Percentiles rank a stretch among this genome's conserved stretches.
Evolutionary conservation across 2,888 invertebrate species (phyloP).

Genomic region (Macrophya alboannulata): DNA sequence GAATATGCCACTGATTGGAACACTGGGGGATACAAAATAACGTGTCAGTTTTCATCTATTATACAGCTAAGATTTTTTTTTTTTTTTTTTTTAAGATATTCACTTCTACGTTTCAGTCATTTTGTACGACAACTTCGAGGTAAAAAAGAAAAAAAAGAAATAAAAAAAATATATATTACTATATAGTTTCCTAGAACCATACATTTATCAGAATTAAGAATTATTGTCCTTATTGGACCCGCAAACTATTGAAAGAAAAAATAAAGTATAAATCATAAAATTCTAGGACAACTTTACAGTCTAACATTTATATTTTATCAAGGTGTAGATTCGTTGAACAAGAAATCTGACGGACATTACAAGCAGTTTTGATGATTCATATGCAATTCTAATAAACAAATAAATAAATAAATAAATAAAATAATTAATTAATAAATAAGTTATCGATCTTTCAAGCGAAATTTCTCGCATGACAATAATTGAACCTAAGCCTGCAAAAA

Average conservation of each 20-base stretch:
- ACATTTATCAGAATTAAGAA: neutral
- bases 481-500: constrained; percentile 1
- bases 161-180: neutral
- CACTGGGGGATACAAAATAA: constrained; percentile 86
- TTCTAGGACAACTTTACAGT: neutral
- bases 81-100: neutral
- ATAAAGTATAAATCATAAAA: neutral
- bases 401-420: constrained; percentile 1
- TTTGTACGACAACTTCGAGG: neutral
- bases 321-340: neutral
- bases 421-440: neutral
- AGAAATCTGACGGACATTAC: neutral
- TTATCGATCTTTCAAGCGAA: constrained; percentile 1
- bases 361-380: constrained; percentile 33
- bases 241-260: neutral
- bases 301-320: constrained; percentile 31
- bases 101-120: neutral
- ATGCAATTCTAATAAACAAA: constrained; percentile 1
- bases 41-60: constrained; percentile 76
- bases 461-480: constrained; percentile 9
- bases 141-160: too few relatives aligned
- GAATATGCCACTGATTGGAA: constrained; percentile 98
- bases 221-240: neutral
- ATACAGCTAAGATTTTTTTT: constrained; percentile 18
- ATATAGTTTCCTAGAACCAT: neutral